Conservation (phyloP, 2,113 vertebrate genomes). For the Tenebrosternarchus preto region DNA sequence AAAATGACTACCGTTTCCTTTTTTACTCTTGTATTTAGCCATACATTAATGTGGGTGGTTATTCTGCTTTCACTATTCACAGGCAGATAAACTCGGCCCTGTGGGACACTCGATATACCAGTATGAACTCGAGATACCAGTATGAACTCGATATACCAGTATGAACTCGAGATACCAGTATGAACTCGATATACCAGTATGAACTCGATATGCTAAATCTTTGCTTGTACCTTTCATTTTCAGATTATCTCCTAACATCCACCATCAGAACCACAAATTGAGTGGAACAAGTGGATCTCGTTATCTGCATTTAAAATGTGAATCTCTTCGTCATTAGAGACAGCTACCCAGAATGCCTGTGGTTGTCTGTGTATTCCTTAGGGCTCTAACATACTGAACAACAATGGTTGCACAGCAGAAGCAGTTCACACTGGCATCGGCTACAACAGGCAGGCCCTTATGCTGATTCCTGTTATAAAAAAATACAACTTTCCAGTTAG, state of each 20-base stretch:
- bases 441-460: background rate
- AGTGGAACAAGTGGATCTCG: background rate
- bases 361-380: background rate
- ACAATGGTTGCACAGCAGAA: background rate
- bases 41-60: conserved; percentile 15
- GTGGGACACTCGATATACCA: too few relatives aligned
- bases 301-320: background rate
- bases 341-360: background rate
- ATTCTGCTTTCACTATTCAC: background rate
- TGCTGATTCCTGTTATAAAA: background rate
- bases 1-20: conserved; percentile 8
- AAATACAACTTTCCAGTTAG: background rate
- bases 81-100: background rate
- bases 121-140: too few relatives aligned
- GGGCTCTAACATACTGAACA: background rate
- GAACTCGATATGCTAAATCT: background rate
- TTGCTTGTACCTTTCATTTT: background rate
- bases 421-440: background rate
- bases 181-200: too few relatives aligned
- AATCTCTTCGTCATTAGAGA: background rate
- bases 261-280: background rate
- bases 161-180: too few relatives aligned
- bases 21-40: conserved; percentile 23
- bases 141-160: too few relatives aligned
- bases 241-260: background rate